Evolutionary conservation across 2,113 vertebrate genomes (phyloP).

Genomic region (Parotia lawesii): DNA sequence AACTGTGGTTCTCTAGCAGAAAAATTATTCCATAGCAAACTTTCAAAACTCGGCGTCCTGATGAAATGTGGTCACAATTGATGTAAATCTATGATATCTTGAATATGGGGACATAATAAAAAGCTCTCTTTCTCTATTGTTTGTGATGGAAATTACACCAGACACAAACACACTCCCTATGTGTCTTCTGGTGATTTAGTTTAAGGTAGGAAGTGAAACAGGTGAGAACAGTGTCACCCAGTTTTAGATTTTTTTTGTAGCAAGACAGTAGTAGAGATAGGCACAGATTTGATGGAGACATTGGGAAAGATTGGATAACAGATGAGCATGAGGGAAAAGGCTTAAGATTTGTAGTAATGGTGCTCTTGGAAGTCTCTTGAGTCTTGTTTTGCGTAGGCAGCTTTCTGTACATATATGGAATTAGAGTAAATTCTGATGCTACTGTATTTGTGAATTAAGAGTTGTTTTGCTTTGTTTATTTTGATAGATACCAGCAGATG

Average conservation of each 20-base stretch:
- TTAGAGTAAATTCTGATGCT: background rate
- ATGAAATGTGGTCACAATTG: background rate
- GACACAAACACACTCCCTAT: rapidly evolving
- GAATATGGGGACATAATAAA: background rate
- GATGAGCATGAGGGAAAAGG: background rate
- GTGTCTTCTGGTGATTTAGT: background rate
- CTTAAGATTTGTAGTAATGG: background rate
- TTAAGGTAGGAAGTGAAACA: background rate
- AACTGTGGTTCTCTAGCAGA: background rate
- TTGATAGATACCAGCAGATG: conserved; percentile 94
- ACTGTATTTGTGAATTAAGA: background rate
- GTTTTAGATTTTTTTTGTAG: background rate
- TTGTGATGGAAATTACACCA: background rate
- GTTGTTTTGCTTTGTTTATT: conserved; percentile 22
- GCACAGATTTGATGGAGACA: background rate
- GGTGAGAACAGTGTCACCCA: background rate
- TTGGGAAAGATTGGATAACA: background rate
- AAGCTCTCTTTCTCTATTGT: background rate
- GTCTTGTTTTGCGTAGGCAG: background rate
- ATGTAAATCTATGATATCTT: background rate
- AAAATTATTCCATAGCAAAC: background rate
- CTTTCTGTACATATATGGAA: background rate
- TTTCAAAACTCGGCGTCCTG: background rate
- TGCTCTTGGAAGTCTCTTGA: background rate
- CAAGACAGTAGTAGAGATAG: background rate